phyloP scores from a whole-genome alignment of 2,888 invertebrate species.

The Stomorhina lunata region DNA sequence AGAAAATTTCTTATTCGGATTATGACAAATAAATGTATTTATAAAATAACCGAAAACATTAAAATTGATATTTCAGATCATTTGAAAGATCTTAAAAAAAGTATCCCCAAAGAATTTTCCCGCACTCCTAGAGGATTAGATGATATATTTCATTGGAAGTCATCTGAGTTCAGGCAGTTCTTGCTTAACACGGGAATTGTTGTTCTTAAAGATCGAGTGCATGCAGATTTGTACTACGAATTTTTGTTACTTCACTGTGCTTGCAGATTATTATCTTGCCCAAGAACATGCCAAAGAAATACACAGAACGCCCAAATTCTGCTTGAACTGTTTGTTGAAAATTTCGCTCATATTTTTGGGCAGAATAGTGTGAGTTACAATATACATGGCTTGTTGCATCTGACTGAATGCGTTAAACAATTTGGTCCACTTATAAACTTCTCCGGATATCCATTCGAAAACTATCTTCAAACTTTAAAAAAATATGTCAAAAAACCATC shows the following conservation, averaged over 20 bases:
- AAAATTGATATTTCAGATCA: slow-evolving; percentile 13
- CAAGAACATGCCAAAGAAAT: slow-evolving; percentile 8
- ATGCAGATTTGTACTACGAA: slow-evolving; percentile 30
- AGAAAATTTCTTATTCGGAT: slow-evolving; percentile 23
- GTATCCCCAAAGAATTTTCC: slow-evolving; percentile 28
- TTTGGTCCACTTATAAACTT: neutral
- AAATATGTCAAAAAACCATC: no score
- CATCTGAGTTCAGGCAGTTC: slow-evolving; percentile 31
- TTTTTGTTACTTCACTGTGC: slow-evolving; percentile 33
- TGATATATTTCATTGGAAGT: slow-evolving; percentile 28
- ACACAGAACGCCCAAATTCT: slow-evolving; percentile 13
- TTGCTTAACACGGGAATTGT: slow-evolving; percentile 21
- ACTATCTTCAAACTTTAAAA: no score
- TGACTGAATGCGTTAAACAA: slow-evolving; percentile 19
- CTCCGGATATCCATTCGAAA: no score
- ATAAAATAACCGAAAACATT: slow-evolving; percentile 13
- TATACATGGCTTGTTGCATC: slow-evolving; percentile 11
- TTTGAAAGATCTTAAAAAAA: slow-evolving; percentile 19
- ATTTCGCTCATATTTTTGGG: neutral
- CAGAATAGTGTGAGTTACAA: no score
- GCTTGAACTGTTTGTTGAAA: slow-evolving; percentile 33
- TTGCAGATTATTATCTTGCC: slow-evolving; percentile 36
- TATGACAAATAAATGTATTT: slow-evolving; percentile 37
- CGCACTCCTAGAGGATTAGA: slow-evolving; percentile 23
- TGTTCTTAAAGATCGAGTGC: slow-evolving; percentile 30